phyloP scores from a whole-genome alignment of 2,113 vertebrate species.

The Neotoma lepida region DNA sequence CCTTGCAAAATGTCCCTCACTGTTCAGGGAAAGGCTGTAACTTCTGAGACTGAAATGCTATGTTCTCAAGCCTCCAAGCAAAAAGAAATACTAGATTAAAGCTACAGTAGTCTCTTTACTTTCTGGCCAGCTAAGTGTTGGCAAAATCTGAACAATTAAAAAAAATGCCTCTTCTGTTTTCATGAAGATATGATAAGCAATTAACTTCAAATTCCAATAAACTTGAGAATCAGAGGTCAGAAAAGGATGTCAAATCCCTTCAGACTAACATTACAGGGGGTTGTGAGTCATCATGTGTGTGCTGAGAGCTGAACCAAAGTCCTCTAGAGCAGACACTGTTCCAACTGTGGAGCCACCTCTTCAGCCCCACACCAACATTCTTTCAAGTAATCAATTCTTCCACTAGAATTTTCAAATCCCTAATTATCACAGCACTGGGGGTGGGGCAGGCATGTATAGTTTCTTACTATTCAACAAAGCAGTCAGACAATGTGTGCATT shows the following conservation, averaged over 20 bases:
- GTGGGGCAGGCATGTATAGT: not conserved
- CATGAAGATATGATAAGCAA: not conserved
- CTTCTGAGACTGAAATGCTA: not conserved
- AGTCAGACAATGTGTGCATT: not conserved
- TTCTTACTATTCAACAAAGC: not conserved
- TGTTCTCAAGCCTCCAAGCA: not conserved
- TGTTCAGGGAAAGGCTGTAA: not conserved
- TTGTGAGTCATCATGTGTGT: not conserved
- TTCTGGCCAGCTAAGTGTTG: not conserved
- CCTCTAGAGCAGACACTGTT: not conserved
- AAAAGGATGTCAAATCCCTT: not conserved
- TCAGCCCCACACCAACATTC: not conserved
- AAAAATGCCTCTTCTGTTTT: not conserved
- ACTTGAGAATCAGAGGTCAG: not conserved
- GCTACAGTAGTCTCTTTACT: not conserved
- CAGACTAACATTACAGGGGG: not conserved
- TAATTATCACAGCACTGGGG: not conserved
- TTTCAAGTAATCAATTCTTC: not conserved
- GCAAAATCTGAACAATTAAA: not conserved
- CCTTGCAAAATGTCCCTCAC: not conserved
- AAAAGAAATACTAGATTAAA: slow-evolving; percentile 20
- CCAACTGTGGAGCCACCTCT: not conserved
- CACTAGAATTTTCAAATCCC: not conserved
- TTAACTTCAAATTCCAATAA: not conserved
- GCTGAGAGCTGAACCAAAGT: not conserved